These are phyloP conservation scores for Laupala kohalensis DNA, from an alignment of 1,140 invertebrate species.

Conservation along the genomic window DNA sequence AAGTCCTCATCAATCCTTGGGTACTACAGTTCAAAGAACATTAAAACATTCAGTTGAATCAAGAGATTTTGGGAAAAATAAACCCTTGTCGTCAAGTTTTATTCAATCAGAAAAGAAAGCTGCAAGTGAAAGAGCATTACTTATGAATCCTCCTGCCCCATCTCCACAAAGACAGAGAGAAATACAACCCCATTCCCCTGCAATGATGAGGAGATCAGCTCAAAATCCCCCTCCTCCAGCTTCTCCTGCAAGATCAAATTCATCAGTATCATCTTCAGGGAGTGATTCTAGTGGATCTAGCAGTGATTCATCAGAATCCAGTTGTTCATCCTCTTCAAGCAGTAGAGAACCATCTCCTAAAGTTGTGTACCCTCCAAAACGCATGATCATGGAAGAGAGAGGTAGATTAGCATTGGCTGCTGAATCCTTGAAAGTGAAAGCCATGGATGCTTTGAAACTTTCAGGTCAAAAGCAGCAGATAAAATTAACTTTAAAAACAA, in stretches of 20 bases:
- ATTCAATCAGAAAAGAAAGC: conserved; percentile 25
- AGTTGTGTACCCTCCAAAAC: conserved; percentile 22
- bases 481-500: conserved; percentile 49
- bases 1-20: not conserved
- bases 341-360: conserved; percentile 29
- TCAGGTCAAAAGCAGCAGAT: conserved; percentile 53
- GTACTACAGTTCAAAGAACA: not conserved
- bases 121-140: conserved; percentile 18
- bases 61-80: not conserved
- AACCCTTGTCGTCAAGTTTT: conserved; percentile 27
- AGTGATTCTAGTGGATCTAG: conserved; percentile 37
- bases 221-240: conserved; percentile 17
- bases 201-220: conserved; percentile 14
- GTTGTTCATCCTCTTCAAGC: conserved; percentile 33
- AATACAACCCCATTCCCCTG: conserved; percentile 9
- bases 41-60: not conserved
- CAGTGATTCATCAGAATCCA: conserved; percentile 35
- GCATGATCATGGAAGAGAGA: conserved; percentile 28
- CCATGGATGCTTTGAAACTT: conserved; percentile 35
- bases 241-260: not conserved
- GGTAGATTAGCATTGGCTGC: conserved; percentile 11
- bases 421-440: conserved; percentile 26
- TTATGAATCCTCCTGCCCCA: conserved; percentile 23
- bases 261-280: conserved; percentile 24
- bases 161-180: conserved; percentile 11